Evolutionary conservation across 2,888 invertebrate genomes (phyloP), one percentile per base, ranked within the genome.

Genomic region (Scaptomyza caliginosa): DNA sequence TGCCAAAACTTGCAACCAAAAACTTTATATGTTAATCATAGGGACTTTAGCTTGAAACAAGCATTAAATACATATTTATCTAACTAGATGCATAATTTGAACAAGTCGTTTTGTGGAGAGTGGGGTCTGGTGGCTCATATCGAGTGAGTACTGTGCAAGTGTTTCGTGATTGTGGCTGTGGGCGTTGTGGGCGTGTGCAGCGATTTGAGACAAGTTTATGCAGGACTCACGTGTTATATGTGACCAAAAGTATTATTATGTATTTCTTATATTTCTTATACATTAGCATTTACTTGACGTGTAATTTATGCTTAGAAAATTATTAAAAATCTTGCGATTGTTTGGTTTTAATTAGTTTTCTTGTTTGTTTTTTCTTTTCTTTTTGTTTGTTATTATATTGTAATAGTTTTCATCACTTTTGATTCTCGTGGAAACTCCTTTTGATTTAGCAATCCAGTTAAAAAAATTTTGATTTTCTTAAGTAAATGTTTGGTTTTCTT

Each of bases 161-260:
- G 77, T 80, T n/a, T n/a, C 70, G 81, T 80, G 80, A 81, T 28
- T 75, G 72, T 75, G 75, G 38, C 40, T 56, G 64, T 74, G 64
- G 52, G 54, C 58, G 46, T 58, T 51, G 65, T 74, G 66, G 55
- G 46, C 64, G 73, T 83, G 81, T 86, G 63, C 67, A 86, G 67
- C 82, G 82, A 81, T 77, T 78, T 67, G 87, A 87, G 79, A 85
- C 56, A 84, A 86, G 78, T 84, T 73, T 63, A 77, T 82, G 81
- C 81, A 82, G 87, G 62, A 82, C 81, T 82, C 81, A 82, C 81
- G 81, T 82, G 81, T 82, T 81, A 51, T 39, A 74, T 82, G 83
- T 78, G 83, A 87, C 83, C 88, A 85, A 75, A 82, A 60, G 64
- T 69, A 62, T 74, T 67, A 54, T n/a, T 32, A 34, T 70, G 62